These are phyloP conservation scores for Mirza zaza DNA, from an alignment of 2,113 vertebrate species.

Conservation along the genomic window DNA sequence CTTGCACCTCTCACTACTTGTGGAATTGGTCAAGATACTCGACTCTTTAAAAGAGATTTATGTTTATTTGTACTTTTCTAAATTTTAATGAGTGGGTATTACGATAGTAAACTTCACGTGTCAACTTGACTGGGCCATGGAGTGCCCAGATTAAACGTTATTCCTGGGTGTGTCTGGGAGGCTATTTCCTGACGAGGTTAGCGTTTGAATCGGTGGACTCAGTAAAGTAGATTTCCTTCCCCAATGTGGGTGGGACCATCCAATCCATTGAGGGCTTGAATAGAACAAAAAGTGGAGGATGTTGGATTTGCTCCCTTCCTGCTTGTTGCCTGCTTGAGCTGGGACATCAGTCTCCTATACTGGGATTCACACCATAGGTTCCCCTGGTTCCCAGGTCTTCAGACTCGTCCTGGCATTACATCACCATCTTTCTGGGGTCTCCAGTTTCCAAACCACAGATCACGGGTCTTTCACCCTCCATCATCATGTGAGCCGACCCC, in stretches of 20 bases:
- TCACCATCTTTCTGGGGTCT: neutral
- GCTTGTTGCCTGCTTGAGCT: neutral
- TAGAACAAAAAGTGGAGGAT: neutral
- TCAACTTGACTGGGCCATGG: neutral
- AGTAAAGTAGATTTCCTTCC: neutral
- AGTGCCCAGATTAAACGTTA: neutral
- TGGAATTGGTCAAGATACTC: neutral
- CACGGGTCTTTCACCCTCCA: neutral
- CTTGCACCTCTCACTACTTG: neutral
- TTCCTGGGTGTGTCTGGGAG: neutral
- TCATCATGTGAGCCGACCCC: neutral
- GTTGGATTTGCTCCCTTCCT: neutral
- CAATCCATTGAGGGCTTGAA: neutral
- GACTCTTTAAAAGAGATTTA: neutral
- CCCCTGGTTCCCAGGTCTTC: neutral
- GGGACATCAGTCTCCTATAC: no score
- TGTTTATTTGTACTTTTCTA: neutral
- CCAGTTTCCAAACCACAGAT: neutral
- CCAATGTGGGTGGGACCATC: neutral
- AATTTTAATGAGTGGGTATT: neutral
- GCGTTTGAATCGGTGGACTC: neutral
- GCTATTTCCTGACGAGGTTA: neutral
- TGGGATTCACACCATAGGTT: no score
- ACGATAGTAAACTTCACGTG: neutral
- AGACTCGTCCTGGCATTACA: neutral